These are phyloP conservation scores for Drosophila mojavensis DNA, from an alignment of 1,140 invertebrate species.

Conservation along the genomic window DNA sequence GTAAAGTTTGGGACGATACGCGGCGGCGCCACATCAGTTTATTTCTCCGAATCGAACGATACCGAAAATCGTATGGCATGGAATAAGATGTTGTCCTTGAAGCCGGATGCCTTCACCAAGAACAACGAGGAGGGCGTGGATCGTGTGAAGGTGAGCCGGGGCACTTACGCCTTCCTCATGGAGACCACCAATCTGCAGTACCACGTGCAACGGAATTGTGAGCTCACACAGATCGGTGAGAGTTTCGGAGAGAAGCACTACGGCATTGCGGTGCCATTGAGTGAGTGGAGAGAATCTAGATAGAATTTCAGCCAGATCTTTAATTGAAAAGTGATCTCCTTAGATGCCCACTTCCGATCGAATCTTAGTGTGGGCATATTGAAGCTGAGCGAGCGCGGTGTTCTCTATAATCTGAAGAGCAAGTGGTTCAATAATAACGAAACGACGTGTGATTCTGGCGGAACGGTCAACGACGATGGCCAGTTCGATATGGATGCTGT, in stretches of 20 bases:
- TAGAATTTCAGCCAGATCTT: background rate
- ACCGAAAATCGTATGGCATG: slow-evolving; percentile 90
- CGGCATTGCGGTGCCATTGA: slow-evolving; percentile 76
- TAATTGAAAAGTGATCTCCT: background rate
- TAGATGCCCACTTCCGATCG: slow-evolving; percentile 86
- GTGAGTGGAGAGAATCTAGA: slow-evolving; percentile 36
- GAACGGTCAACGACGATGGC: slow-evolving; percentile 74
- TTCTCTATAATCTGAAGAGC: slow-evolving; percentile 89
- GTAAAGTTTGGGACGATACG: slow-evolving; percentile 93
- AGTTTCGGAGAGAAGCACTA: slow-evolving; percentile 93
- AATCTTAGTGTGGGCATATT: slow-evolving; percentile 90
- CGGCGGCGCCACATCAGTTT: slow-evolving; percentile 89
- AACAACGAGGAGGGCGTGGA: slow-evolving; percentile 93
- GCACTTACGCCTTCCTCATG: slow-evolving; percentile 92
- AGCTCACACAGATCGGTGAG: slow-evolving; percentile 91
- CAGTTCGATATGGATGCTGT: slow-evolving; percentile 92
- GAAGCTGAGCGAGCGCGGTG: slow-evolving; percentile 92
- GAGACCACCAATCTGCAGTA: slow-evolving; percentile 93
- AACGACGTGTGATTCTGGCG: slow-evolving; percentile 33
- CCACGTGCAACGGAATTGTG: slow-evolving; percentile 89
- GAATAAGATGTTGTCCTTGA: slow-evolving; percentile 91
- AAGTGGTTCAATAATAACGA: slow-evolving; percentile 90
- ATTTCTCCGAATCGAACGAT: slow-evolving; percentile 87
- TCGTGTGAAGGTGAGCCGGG: slow-evolving; percentile 88
- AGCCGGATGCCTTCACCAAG: slow-evolving; percentile 92